Percentiles rank a stretch among this genome's conserved stretches.
These are phyloP conservation scores for Nothocercus nigrocapillus DNA, from an alignment of 2,113 vertebrate genomes.

Conservation along the genomic window DNA sequence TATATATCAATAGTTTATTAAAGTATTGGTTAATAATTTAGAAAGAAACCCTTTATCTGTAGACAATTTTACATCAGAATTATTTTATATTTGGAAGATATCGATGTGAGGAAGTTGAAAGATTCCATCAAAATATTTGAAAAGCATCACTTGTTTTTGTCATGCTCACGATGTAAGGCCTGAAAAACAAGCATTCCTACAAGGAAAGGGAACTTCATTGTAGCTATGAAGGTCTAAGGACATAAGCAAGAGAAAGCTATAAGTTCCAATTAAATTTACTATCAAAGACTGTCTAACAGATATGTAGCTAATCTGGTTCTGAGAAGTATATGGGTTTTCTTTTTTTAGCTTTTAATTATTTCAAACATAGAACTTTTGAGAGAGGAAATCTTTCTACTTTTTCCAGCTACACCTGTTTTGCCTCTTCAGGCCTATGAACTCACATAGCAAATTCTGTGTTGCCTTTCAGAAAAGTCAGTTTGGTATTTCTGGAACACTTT, in stretches of 20 bases:
- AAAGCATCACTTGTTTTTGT: background rate
- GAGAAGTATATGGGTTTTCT: background rate
- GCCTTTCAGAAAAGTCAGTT: background rate
- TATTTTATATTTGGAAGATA: background rate
- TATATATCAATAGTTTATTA: background rate
- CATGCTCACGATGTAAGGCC: background rate
- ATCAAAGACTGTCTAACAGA: background rate
- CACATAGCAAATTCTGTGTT: background rate
- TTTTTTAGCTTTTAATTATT: constrained; percentile 13
- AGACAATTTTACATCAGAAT: background rate
- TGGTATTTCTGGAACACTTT: background rate
- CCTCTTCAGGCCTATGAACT: background rate
- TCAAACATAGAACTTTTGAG: background rate
- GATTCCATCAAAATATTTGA: background rate
- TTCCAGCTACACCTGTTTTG: background rate
- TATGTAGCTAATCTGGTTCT: constrained; percentile 17
- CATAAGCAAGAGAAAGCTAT: background rate
- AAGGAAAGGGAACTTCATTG: background rate
- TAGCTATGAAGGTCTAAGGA: background rate
- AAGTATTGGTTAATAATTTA: background rate
- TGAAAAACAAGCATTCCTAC: background rate
- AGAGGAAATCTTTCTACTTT: background rate
- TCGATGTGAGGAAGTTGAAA: background rate
- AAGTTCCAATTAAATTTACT: constrained; percentile 23
- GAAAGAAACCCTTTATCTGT: accelerated